These are phyloP conservation scores for Ethmia dodecea DNA, from an alignment of 2,888 invertebrate species.

Conservation along the genomic window DNA sequence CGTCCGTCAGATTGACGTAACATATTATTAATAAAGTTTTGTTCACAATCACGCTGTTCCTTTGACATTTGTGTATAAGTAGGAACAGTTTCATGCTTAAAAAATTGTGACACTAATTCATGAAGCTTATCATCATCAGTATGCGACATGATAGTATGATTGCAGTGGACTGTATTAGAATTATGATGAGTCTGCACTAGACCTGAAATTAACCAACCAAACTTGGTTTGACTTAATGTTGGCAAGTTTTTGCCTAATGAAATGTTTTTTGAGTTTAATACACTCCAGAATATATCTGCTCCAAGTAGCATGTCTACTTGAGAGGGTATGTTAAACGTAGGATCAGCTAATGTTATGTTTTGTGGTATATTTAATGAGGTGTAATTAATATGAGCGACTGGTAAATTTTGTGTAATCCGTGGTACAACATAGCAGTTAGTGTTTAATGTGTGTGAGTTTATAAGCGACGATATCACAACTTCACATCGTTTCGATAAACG, in stretches of 20 bases:
- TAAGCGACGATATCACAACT: slow-evolving; percentile 4
- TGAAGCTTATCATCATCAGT: neutral
- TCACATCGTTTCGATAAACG: slow-evolving; percentile 4
- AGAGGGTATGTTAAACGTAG: slow-evolving; percentile 10
- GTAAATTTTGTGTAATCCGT: slow-evolving; percentile 10
- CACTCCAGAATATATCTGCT: slow-evolving; percentile 12
- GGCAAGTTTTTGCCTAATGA: slow-evolving; percentile 10
- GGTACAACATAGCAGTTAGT: slow-evolving; percentile 9
- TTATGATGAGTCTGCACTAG: neutral
- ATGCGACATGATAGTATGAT: neutral
- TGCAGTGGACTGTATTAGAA: neutral
- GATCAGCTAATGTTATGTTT: slow-evolving; percentile 11
- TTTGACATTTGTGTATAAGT: slow-evolving; percentile 5
- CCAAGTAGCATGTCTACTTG: slow-evolving; percentile 12
- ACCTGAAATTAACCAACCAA: slow-evolving; percentile 12
- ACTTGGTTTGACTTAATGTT: slow-evolving; percentile 7
- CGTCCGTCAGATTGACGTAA: slow-evolving; percentile 14
- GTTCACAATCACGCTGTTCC: slow-evolving; percentile 20
- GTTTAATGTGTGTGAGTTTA: neutral
- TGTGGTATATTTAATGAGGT: slow-evolving; percentile 3
- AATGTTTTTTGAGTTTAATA: slow-evolving; percentile 3
- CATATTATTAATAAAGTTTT: slow-evolving; percentile 14
- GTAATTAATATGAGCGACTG: slow-evolving; percentile 1
- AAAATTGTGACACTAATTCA: slow-evolving; percentile 16
- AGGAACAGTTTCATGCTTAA: slow-evolving; percentile 19